These are phyloP conservation scores for Rhineura floridana DNA, from an alignment of 2,113 vertebrate genomes.

Conservation along the genomic window DNA sequence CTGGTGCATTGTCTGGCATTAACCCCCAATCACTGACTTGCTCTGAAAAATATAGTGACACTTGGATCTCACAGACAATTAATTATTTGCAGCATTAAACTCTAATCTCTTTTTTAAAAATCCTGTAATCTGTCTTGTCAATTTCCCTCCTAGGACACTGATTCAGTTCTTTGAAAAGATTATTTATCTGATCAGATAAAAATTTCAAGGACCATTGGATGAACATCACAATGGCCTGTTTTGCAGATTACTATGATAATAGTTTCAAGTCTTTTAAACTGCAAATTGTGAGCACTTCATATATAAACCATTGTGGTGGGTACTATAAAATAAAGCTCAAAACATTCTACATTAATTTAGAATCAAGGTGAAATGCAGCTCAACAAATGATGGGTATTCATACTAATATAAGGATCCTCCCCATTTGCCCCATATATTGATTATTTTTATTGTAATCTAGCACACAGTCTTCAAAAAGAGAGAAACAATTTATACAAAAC, in stretches of 20 bases:
- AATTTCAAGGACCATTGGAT: background rate
- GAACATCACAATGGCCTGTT: background rate
- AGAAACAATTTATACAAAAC: background rate
- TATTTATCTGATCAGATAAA: background rate
- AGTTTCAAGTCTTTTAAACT: constrained; percentile 44
- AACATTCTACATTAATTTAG: constrained; percentile 11
- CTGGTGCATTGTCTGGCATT: background rate
- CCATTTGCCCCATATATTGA: background rate
- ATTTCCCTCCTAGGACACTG: background rate
- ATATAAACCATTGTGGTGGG: constrained; percentile 28
- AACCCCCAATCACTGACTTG: background rate
- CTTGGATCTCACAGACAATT: constrained; percentile 10
- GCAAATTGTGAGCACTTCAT: constrained; percentile 44
- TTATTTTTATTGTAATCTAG: background rate
- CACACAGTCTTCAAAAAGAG: constrained; percentile 12
- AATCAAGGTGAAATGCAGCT: constrained; percentile 14
- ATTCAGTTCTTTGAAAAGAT: background rate
- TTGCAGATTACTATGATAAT: constrained; percentile 44
- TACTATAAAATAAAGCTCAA: constrained; percentile 18
- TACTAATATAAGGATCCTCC: background rate
- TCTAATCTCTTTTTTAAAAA: constrained; percentile 2
- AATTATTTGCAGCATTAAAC: constrained; percentile 15
- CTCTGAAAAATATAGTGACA: constrained; percentile 29
- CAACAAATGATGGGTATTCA: constrained; percentile 12
- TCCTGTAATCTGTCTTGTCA: background rate